A percentile compares a stretch with the other conserved stretches of the same genome.
phyloP scores from a whole-genome alignment of 1,140 invertebrate genomes.

The Heterodera carotae region DNA sequence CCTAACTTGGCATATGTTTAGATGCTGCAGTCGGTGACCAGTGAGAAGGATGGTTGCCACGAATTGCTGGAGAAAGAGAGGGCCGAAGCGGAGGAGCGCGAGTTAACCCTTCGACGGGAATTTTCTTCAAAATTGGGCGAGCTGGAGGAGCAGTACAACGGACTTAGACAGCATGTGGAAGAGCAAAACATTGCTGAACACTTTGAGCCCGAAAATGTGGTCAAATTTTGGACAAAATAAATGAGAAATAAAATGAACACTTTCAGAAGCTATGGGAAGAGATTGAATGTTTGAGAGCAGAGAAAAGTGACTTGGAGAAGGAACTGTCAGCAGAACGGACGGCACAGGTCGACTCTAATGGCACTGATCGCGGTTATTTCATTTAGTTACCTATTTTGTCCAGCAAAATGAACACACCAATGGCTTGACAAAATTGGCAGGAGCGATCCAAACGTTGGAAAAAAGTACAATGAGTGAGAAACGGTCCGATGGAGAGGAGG shows the following conservation, averaged over 20 bases:
- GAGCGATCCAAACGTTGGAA: slow-evolving; percentile 4
- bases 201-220: slow-evolving; percentile 54
- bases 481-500: slow-evolving; percentile 12
- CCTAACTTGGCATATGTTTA: slow-evolving; percentile 9
- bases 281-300: slow-evolving; percentile 44
- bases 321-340: slow-evolving; percentile 41
- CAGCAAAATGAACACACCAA: not conserved
- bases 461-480: not conserved
- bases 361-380: no score
- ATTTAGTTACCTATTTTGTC: not conserved
- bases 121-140: slow-evolving; percentile 63
- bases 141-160: slow-evolving; percentile 63
- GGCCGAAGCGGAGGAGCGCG: slow-evolving; percentile 55
- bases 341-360: not conserved
- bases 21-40: slow-evolving; percentile 59
- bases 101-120: slow-evolving; percentile 56
- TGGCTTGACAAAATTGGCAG: not conserved
- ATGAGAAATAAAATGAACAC: slow-evolving; percentile 12
- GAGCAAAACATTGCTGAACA: slow-evolving; percentile 40
- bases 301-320: slow-evolving; percentile 49
- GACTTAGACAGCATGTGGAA: slow-evolving; percentile 57
- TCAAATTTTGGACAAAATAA: slow-evolving; percentile 15
- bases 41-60: slow-evolving; percentile 61
- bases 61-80: slow-evolving; percentile 53
- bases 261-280: slow-evolving; percentile 56